Evolutionary conservation across 2,113 vertebrate genomes (phyloP).

Genomic region (Lepus timidus): DNA sequence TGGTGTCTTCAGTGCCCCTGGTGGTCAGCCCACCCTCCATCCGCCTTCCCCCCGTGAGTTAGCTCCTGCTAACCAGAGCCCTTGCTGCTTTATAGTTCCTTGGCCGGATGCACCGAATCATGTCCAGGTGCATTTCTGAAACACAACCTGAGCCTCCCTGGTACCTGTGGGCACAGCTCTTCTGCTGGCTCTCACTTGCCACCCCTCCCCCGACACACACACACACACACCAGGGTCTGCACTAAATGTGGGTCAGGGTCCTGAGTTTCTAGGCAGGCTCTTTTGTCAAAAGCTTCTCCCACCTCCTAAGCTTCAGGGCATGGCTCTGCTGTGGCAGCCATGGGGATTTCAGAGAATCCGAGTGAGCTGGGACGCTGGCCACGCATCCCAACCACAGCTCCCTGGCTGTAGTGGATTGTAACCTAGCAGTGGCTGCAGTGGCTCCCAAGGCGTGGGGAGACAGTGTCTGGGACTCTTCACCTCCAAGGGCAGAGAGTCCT

Average conservation of each 20-base stretch:
- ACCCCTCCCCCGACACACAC: background rate
- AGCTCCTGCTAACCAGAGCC: background rate
- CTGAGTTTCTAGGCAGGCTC: background rate
- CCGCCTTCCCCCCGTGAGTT: background rate
- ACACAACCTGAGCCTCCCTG: background rate
- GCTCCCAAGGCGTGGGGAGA: background rate
- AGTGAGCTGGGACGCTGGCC: background rate
- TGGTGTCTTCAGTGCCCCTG: background rate
- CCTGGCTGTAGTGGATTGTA: too few relatives aligned
- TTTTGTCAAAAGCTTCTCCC: background rate
- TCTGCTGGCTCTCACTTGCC: background rate
- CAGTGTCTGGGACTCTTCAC: background rate
- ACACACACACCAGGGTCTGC: background rate
- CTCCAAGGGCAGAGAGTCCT: background rate
- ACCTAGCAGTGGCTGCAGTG: background rate
- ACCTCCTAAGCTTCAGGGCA: background rate
- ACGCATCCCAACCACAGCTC: accelerated
- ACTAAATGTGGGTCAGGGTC: background rate
- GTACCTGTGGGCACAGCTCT: background rate
- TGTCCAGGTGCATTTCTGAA: slow-evolving; percentile 61
- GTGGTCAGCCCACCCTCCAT: background rate
- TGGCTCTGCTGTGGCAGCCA: background rate
- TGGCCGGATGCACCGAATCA: background rate
- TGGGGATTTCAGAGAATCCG: background rate
- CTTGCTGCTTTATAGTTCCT: background rate